These are phyloP conservation scores for Momotus momota DNA, from an alignment of 2,797 vertebrate species.

Conservation along the genomic window DNA sequence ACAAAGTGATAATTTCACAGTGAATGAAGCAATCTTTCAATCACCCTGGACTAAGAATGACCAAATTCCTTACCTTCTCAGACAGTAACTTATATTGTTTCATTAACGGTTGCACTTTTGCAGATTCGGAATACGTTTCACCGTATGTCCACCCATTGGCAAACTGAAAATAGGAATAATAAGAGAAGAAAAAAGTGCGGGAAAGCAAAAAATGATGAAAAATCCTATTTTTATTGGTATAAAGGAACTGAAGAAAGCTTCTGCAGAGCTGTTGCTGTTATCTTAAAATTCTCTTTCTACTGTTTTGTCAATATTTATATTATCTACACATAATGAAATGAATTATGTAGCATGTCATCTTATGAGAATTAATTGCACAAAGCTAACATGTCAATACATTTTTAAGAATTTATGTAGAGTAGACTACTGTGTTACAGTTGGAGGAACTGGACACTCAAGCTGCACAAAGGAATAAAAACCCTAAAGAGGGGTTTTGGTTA, in stretches of 20 bases:
- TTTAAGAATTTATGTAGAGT: neutral
- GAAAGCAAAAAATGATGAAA: neutral
- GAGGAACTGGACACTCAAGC: neutral
- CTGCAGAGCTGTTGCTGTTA: neutral
- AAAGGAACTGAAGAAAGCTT: neutral
- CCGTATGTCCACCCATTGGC: constrained; percentile 91
- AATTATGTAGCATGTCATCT: neutral
- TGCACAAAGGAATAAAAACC: neutral
- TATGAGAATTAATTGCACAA: neutral
- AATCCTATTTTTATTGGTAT: neutral
- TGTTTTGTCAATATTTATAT: neutral
- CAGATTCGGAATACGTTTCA: constrained; percentile 88
- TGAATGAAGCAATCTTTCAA: neutral
- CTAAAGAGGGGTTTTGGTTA: neutral
- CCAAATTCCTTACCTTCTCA: constrained; percentile 87
- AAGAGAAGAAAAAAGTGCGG: neutral
- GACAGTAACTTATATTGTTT: constrained; percentile 92
- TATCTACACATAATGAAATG: neutral
- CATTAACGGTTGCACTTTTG: constrained; percentile 90
- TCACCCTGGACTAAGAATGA: neutral
- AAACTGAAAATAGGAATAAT: constrained; percentile 81
- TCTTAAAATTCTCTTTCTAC: neutral
- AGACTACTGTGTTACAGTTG: neutral
- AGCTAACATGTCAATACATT: neutral
- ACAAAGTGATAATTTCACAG: neutral